phyloP scores from a whole-genome alignment of 2,797 vertebrate species.

The Scarus forsteni region DNA sequence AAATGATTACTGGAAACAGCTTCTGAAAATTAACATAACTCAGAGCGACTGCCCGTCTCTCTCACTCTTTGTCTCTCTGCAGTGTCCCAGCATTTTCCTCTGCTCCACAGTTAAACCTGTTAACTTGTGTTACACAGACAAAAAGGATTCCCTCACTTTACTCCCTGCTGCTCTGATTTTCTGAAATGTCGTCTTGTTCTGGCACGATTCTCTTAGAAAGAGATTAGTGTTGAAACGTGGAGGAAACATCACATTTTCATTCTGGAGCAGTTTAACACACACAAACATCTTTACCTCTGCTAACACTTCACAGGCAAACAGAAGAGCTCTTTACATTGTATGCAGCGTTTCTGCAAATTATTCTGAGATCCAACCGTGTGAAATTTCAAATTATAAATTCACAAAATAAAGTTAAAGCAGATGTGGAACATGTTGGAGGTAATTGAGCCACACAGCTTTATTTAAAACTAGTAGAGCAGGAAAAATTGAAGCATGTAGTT shows the following conservation, averaged over 20 bases:
- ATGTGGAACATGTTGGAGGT: conserved; percentile 60
- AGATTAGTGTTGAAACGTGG: conserved; percentile 41
- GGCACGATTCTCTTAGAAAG: conserved; percentile 21
- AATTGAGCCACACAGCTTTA: conserved; percentile 49
- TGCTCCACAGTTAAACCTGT: conserved; percentile 50
- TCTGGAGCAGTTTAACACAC: conserved; percentile 37
- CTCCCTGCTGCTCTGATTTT: conserved; percentile 33
- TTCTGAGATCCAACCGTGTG: conserved; percentile 35
- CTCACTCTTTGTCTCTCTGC: conserved; percentile 1
- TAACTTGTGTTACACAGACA: conserved; percentile 35
- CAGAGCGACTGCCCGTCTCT: conserved; percentile 14
- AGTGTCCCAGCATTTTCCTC: conserved; percentile 29
- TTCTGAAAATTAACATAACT: conserved; percentile 61
- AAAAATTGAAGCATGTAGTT: conserved; percentile 19
- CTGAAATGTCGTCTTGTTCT: conserved; percentile 29
- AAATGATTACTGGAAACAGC: conserved; percentile 59
- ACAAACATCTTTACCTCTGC: conserved; percentile 6
- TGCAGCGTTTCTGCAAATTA: conserved; percentile 34
- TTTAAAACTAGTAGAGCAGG: conserved; percentile 57
- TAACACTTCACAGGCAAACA: background rate
- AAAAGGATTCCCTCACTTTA: conserved; percentile 32
- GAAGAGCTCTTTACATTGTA: background rate
- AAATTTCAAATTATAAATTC: conserved; percentile 29
- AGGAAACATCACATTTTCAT: conserved; percentile 15
- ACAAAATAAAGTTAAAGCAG: conserved; percentile 31